Evolutionary conservation across 2,797 vertebrate genomes (phyloP).

Genomic region (Epinephelus awoara): DNA sequence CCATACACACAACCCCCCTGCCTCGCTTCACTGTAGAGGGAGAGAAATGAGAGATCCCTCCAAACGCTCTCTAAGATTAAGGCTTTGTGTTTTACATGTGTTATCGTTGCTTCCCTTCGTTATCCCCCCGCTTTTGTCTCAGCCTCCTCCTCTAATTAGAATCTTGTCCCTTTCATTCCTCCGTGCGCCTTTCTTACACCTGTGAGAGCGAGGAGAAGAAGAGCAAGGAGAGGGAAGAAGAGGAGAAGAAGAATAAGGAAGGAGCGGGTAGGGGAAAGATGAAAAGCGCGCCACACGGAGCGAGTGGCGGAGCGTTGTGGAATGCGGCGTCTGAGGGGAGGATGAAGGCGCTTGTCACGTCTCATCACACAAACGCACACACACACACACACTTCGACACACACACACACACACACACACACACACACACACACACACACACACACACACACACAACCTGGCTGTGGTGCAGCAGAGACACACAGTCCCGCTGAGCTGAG

Average conservation of each 20-base stretch:
- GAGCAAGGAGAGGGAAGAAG: constrained; percentile 48
- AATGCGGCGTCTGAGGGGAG: constrained; percentile 83
- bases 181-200: constrained; percentile 78
- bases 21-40: constrained; percentile 70
- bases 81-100: constrained; percentile 85
- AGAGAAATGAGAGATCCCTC: constrained; percentile 76
- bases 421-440: constrained; percentile 33
- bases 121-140: constrained; percentile 81
- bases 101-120: constrained; percentile 81
- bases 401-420: constrained; percentile 38
- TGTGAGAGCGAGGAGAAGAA: constrained; percentile 77
- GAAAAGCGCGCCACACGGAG: constrained; percentile 78
- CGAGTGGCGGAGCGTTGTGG: constrained; percentile 78
- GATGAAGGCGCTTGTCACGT: constrained; percentile 86
- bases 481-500: constrained; percentile 77
- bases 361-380: constrained; percentile 73
- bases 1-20: constrained; percentile 68
- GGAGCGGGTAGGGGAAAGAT: constrained; percentile 74
- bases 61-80: constrained; percentile 84
- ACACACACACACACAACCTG: constrained; percentile 56
- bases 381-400: constrained; percentile 27
- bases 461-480: constrained; percentile 68
- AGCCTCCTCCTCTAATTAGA: constrained; percentile 84
- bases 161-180: constrained; percentile 82
- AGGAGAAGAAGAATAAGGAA: constrained; percentile 61